Evolutionary conservation across 1,140 invertebrate species (phyloP).

Genomic region (Drosophila malerkotliana): DNA sequence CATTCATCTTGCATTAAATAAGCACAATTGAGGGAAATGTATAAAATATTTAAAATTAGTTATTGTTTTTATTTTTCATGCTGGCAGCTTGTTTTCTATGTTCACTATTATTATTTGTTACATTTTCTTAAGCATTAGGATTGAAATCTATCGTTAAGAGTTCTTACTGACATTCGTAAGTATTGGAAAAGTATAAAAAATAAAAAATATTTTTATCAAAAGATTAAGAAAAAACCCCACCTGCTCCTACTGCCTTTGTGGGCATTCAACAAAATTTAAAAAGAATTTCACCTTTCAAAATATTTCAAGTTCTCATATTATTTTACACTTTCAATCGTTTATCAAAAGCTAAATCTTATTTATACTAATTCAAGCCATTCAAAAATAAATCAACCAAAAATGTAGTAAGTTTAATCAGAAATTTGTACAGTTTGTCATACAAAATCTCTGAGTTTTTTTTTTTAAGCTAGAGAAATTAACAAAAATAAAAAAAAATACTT

Average conservation of each 20-base stretch:
- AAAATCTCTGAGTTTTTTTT: slow-evolving; percentile 57
- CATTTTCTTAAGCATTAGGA: slow-evolving; percentile 55
- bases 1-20: slow-evolving; percentile 40
- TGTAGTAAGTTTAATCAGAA: slow-evolving; percentile 22
- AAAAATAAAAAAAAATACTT: slow-evolving; percentile 4
- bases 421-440: slow-evolving; percentile 43
- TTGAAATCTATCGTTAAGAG: slow-evolving; percentile 56
- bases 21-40: slow-evolving; percentile 67
- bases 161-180: slow-evolving; percentile 41
- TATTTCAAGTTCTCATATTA: slow-evolving; percentile 34
- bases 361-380: slow-evolving; percentile 22
- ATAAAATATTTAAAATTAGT: slow-evolving; percentile 80
- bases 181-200: slow-evolving; percentile 52
- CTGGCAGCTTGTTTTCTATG: slow-evolving; percentile 76
- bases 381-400: slow-evolving; percentile 42
- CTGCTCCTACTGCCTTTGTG: slow-evolving; percentile 28
- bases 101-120: slow-evolving; percentile 53
- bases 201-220: slow-evolving; percentile 44
- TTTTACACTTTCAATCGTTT: slow-evolving; percentile 48
- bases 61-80: slow-evolving; percentile 78
- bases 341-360: slow-evolving; percentile 76
- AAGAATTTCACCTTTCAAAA: slow-evolving; percentile 57
- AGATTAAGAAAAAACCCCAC: slow-evolving; percentile 39
- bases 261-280: slow-evolving; percentile 36
- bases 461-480: slow-evolving; percentile 27